Percentiles rank a stretch among this genome's conserved stretches.
Conservation (phyloP, 2,797 vertebrate species). For the Sphaeramia orbicularis region DNA sequence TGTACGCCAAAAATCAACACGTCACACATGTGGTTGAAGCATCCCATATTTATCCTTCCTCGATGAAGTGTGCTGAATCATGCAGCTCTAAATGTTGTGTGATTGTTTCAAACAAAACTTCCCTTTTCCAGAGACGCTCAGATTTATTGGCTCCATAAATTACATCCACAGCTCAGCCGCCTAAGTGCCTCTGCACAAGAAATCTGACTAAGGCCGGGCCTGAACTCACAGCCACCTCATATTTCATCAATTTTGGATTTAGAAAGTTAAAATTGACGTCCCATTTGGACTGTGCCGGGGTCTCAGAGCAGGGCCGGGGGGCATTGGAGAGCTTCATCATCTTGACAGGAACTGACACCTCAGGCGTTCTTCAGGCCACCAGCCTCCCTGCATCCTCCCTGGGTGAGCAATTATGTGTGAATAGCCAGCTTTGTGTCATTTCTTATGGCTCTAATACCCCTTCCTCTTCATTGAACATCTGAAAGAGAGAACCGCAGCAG, state of each 20-base stretch:
- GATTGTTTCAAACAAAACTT: constrained; percentile 50
- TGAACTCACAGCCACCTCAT: constrained; percentile 64
- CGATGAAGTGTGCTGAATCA: constrained; percentile 28
- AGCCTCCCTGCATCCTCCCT: constrained; percentile 80
- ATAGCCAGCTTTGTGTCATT: constrained; percentile 82
- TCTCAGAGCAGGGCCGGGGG: constrained; percentile 66
- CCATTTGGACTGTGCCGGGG: constrained; percentile 67
- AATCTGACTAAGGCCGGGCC: constrained; percentile 59
- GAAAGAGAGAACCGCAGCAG: constrained; percentile 58
- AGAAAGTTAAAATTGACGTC: constrained; percentile 77
- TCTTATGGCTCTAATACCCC: constrained; percentile 78
- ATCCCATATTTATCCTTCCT: no score
- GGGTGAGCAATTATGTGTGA: constrained; percentile 86
- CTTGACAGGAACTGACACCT: constrained; percentile 83
- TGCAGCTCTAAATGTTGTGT: constrained; percentile 20
- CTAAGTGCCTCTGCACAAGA: constrained; percentile 60
- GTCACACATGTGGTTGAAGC: no score
- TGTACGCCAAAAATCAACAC: no score
- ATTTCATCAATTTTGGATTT: constrained; percentile 80
- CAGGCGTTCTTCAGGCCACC: constrained; percentile 74
- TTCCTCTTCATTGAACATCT: constrained; percentile 76
- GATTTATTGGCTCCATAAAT: constrained; percentile 69
- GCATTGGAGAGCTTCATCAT: constrained; percentile 82
- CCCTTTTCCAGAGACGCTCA: constrained; percentile 28
- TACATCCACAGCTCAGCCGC: constrained; percentile 44